phyloP scores from a whole-genome alignment of 1,140 invertebrate genomes.

The Brachionus manjavacas region DNA sequence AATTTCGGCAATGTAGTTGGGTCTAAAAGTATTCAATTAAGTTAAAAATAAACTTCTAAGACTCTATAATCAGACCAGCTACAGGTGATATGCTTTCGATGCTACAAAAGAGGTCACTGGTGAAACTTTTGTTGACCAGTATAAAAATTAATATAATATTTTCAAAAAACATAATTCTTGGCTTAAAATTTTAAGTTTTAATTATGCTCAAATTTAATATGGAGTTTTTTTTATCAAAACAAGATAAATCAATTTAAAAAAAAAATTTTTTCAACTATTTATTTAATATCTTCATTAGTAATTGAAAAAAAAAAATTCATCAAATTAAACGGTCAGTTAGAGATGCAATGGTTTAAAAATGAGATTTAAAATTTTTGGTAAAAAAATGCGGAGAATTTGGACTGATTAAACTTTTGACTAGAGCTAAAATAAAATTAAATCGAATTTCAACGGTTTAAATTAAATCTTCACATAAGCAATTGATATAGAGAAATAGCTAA shows the following conservation, averaged over 20 bases:
- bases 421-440: constrained; percentile 1
- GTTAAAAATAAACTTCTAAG: no score
- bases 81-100: neutral
- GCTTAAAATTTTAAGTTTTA: neutral
- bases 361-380: neutral
- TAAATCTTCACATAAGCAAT: neutral
- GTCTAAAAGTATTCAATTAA: constrained; percentile 2
- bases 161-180: neutral
- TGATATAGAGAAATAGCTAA: neutral
- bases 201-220: neutral
- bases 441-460: neutral
- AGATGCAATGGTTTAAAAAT: neutral
- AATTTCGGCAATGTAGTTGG: neutral
- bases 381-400: neutral
- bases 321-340: neutral
- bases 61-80: neutral
- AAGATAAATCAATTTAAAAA: neutral
- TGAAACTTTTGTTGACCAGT: neutral
- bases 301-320: neutral
- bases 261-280: constrained; percentile 8
- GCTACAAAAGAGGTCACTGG: neutral
- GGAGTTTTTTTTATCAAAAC: neutral
- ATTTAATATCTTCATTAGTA: neutral
- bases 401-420: neutral
- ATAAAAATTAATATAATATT: neutral